Percentiles rank a stretch among this genome's conserved stretches.
Conservation (phyloP, 1,140 invertebrate genomes). For the Centruroides sculpturatus region DNA sequence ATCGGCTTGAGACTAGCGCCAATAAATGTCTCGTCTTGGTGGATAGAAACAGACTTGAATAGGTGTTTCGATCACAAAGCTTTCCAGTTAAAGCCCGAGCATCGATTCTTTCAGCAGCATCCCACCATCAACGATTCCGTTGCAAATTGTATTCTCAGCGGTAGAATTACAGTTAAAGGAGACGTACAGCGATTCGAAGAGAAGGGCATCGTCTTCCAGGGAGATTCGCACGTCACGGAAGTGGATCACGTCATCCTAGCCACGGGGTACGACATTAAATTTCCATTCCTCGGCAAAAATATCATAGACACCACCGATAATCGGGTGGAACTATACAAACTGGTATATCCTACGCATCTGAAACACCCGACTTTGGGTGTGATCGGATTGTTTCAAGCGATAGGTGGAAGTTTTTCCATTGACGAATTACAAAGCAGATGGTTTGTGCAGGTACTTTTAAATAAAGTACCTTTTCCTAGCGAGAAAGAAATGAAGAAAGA, state of each 20-base stretch:
- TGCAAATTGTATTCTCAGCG: constrained; percentile 31
- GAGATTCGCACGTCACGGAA: constrained; percentile 3
- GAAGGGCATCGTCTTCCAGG: constrained; percentile 25
- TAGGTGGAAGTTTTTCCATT: constrained; percentile 36
- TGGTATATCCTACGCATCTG: constrained; percentile 26
- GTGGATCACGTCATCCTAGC: constrained; percentile 5
- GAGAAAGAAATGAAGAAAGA: constrained; percentile 23
- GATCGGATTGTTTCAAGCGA: constrained; percentile 36
- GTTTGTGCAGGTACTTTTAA: constrained; percentile 17
- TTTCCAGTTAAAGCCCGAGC: constrained; percentile 1
- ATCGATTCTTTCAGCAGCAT: constrained; percentile 31
- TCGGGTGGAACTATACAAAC: constrained; percentile 10
- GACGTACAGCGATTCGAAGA: constrained; percentile 25
- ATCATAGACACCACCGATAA: constrained; percentile 6
- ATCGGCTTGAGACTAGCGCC: constrained; percentile 6
- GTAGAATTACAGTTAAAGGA: constrained; percentile 27
- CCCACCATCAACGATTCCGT: constrained; percentile 38
- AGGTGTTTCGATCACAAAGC: constrained; percentile 25
- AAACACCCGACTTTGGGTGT: constrained; percentile 29
- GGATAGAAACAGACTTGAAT: neutral
- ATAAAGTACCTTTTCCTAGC: constrained; percentile 19
- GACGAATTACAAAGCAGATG: constrained; percentile 30
- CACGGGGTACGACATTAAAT: constrained; percentile 22
- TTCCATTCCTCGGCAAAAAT: constrained; percentile 3
- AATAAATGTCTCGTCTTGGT: neutral